These are phyloP conservation scores for Troides helena DNA, from an alignment of 2,888 invertebrate genomes.

Conservation along the genomic window DNA sequence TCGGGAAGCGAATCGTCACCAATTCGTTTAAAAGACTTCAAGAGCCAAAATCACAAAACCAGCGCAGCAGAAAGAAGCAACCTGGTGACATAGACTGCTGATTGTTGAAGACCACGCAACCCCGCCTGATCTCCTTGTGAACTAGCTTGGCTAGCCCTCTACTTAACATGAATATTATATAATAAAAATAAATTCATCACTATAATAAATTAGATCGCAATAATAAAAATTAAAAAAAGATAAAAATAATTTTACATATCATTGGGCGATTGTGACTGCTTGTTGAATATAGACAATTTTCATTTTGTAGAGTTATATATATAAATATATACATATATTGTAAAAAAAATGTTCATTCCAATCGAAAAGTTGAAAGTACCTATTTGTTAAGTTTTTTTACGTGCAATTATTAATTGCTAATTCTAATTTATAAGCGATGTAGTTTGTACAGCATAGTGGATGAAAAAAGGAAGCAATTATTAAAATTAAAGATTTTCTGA, in stretches of 20 bases:
- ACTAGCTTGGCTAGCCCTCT: constrained; percentile 17
- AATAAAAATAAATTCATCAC: constrained; percentile 35
- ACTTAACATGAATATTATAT: constrained; percentile 15
- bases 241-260: constrained; percentile 78
- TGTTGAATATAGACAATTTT: constrained; percentile 72
- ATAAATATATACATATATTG: constrained; percentile 40
- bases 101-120: constrained; percentile 30
- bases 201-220: constrained; percentile 67
- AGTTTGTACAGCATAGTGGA: constrained; percentile 80
- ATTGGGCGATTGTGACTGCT: constrained; percentile 81
- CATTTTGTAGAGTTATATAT: constrained; percentile 69
- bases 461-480: constrained; percentile 78
- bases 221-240: constrained; percentile 47
- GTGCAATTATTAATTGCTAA: constrained; percentile 81
- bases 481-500: constrained; percentile 78
- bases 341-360: constrained; percentile 79
- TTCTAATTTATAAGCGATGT: constrained; percentile 77
- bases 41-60: constrained; percentile 69
- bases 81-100: constrained; percentile 58
- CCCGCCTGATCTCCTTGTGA: constrained; percentile 27
- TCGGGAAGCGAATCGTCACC: constrained; percentile 85
- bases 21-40: constrained; percentile 75
- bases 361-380: constrained; percentile 78
- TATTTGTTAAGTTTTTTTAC: constrained; percentile 81
- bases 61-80: constrained; percentile 61